Percentiles rank a stretch among this genome's conserved stretches.
These are phyloP conservation scores for Creontiades dilutus DNA, from an alignment of 2,888 invertebrate genomes.

Conservation along the genomic window DNA sequence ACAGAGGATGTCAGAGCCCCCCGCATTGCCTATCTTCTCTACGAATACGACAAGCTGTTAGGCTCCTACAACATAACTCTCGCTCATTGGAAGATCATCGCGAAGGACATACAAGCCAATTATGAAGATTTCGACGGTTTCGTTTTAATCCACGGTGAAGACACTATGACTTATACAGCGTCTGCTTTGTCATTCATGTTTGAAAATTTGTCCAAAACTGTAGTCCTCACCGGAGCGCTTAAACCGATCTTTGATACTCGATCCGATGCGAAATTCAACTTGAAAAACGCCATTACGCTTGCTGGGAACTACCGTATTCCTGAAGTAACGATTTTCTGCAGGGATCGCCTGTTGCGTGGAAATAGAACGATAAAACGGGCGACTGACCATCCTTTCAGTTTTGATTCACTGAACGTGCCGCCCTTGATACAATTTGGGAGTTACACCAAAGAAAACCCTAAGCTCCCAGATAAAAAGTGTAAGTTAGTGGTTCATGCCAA, in stretches of 20 bases:
- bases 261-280: constrained; percentile 96
- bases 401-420: constrained; percentile 91
- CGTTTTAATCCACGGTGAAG: constrained; percentile 96
- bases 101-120: constrained; percentile 89
- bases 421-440: constrained; percentile 89
- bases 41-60: constrained; percentile 91
- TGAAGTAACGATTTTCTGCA: constrained; percentile 95
- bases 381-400: constrained; percentile 86
- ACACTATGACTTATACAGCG: constrained; percentile 96
- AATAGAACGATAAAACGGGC: constrained; percentile 91
- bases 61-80: constrained; percentile 97
- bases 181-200: constrained; percentile 98
- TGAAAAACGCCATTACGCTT: constrained; percentile 92
- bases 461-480: constrained; percentile 80
- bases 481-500: constrained; percentile 86
- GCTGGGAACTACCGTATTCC: constrained; percentile 92
- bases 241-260: constrained; percentile 96
- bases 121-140: constrained; percentile 93
- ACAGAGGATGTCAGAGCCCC: constrained; percentile 73
- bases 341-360: constrained; percentile 91
- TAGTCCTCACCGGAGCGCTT: constrained; percentile 95
- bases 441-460: constrained; percentile 78
- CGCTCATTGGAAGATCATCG: constrained; percentile 93
- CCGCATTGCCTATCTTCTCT: constrained; percentile 87
- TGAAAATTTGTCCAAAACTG: constrained; percentile 94